Conservation (phyloP, 1,140 invertebrate species). For the Scaptodrosophila lebanonensis region DNA sequence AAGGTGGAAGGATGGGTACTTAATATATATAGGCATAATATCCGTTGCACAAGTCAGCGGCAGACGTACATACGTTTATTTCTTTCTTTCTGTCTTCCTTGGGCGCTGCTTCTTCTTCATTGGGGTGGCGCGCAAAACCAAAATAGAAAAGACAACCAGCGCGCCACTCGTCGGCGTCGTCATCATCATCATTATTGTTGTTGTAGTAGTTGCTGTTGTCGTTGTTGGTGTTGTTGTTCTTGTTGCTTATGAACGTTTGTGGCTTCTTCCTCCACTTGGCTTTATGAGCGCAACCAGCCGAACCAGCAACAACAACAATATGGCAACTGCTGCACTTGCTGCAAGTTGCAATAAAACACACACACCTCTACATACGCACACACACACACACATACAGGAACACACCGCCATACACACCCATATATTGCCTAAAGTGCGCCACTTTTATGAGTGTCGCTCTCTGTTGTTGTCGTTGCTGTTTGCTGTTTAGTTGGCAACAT, state of each 20-base stretch:
- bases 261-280: constrained; percentile 58
- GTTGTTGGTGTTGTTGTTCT: constrained; percentile 12
- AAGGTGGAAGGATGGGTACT: constrained; percentile 16
- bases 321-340: too few relatives aligned
- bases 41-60: too few relatives aligned
- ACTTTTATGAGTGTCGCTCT: constrained; percentile 32
- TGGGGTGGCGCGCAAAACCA: constrained; percentile 58
- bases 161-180: constrained; percentile 23
- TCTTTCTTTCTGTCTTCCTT: too few relatives aligned
- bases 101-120: constrained; percentile 60
- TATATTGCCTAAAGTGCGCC: too few relatives aligned
- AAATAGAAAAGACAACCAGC: constrained; percentile 68
- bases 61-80: too few relatives aligned
- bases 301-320: constrained; percentile 49
- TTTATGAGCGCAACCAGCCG: constrained; percentile 47
- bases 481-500: constrained; percentile 40
- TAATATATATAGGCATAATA: too few relatives aligned
- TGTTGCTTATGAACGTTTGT: constrained; percentile 40
- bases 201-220: constrained; percentile 7
- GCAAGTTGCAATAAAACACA: too few relatives aligned
- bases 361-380: too few relatives aligned
- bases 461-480: constrained; percentile 16
- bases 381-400: too few relatives aligned
- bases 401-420: too few relatives aligned
- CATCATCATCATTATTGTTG: background rate